Conservation (phyloP, 2,888 invertebrate genomes). For the Tetragonula carbonaria region DNA sequence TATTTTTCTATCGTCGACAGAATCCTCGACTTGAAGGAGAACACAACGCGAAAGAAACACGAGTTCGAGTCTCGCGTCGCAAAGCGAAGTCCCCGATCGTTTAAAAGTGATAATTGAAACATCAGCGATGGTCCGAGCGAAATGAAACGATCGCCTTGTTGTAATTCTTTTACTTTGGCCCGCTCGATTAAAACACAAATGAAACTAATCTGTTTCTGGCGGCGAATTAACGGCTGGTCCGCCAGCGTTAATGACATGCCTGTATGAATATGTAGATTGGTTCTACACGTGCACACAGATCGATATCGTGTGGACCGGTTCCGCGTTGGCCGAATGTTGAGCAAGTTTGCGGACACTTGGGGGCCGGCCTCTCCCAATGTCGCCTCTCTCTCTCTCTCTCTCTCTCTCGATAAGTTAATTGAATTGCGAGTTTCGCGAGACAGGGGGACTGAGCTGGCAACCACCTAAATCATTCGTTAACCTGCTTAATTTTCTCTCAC, state of each 20-base stretch:
- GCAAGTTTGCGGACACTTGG: constrained; percentile 51
- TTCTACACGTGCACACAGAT: constrained; percentile 37
- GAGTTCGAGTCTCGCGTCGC: background rate
- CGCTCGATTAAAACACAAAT: background rate
- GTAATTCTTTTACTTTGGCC: background rate
- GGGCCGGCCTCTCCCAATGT: background rate
- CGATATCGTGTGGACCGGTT: constrained; percentile 46
- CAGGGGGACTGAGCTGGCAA: constrained; percentile 20
- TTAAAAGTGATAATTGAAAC: background rate
- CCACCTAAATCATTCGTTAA: constrained; percentile 58
- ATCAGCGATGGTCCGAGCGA: background rate
- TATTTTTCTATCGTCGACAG: too few relatives aligned
- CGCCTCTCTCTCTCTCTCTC: background rate
- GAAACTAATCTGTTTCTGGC: background rate
- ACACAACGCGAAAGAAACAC: background rate
- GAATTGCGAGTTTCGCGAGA: constrained; percentile 45
- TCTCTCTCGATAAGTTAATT: constrained; percentile 41
- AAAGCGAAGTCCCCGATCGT: rapidly evolving
- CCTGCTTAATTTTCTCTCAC: constrained; percentile 45
- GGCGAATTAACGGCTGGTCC: constrained; percentile 18
- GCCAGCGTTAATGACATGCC: constrained; percentile 23
- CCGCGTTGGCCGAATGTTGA: constrained; percentile 44
- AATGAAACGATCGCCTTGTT: background rate
- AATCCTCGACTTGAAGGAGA: too few relatives aligned
- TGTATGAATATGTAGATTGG: constrained; percentile 52